phyloP scores from a whole-genome alignment of 2,888 invertebrate genomes.

The Oxyteleia sp. region DNA sequence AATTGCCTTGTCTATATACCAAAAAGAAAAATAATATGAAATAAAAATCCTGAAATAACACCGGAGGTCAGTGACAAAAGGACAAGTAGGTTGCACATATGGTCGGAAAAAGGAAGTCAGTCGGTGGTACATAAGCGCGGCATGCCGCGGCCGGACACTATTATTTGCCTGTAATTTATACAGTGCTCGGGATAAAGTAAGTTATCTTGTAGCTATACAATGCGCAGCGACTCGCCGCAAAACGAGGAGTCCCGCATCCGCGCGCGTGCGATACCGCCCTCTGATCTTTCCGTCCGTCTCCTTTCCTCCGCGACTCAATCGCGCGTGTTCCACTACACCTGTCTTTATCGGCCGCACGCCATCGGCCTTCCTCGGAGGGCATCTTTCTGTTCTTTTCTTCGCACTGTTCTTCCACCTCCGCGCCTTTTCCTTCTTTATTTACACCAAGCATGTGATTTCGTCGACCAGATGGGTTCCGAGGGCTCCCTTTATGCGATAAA shows the following conservation, averaged over 20 bases:
- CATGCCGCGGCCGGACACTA: slow-evolving; percentile 72
- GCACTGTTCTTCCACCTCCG: slow-evolving; percentile 59
- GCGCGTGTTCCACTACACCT: slow-evolving; percentile 36
- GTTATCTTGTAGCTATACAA: slow-evolving; percentile 80
- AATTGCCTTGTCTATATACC: no score
- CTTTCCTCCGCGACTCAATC: slow-evolving; percentile 30
- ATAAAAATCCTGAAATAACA: neutral
- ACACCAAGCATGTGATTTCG: slow-evolving; percentile 58
- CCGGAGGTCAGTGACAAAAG: slow-evolving; percentile 16
- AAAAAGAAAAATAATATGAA: no score
- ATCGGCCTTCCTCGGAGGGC: slow-evolving; percentile 55
- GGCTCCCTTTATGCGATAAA: slow-evolving; percentile 23
- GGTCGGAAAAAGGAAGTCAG: slow-evolving; percentile 44
- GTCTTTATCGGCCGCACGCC: slow-evolving; percentile 48
- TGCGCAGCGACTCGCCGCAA: slow-evolving; percentile 73
- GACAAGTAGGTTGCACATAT: slow-evolving; percentile 14
- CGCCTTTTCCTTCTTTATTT: slow-evolving; percentile 60
- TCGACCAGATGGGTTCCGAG: slow-evolving; percentile 37
- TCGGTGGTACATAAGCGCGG: slow-evolving; percentile 39
- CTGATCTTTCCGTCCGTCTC: slow-evolving; percentile 63
- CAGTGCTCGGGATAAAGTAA: slow-evolving; percentile 80
- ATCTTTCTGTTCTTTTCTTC: slow-evolving; percentile 48
- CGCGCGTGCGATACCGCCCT: slow-evolving; percentile 74
- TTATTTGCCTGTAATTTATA: slow-evolving; percentile 83
- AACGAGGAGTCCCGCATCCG: slow-evolving; percentile 63